Evolutionary conservation across 2,113 vertebrate species (phyloP).

Genomic region (Porphyrio hochstetteri): DNA sequence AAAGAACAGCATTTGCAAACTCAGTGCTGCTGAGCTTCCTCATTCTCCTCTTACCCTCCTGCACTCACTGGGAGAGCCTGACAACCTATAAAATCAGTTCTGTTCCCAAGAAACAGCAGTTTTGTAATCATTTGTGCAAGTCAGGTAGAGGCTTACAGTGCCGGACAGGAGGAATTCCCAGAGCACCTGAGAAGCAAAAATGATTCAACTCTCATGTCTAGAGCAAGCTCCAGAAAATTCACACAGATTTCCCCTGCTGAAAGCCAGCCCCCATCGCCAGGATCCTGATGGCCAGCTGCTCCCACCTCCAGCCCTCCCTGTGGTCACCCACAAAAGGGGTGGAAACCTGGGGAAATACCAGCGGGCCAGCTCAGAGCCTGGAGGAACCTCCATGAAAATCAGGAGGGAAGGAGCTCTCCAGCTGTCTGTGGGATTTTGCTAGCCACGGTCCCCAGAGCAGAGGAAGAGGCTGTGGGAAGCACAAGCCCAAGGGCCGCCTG

Average conservation of each 20-base stretch:
- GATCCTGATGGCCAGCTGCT: neutral
- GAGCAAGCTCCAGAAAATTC: neutral
- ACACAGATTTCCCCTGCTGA: neutral
- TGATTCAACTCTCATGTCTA: neutral
- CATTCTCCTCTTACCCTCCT: neutral
- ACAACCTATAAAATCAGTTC: neutral
- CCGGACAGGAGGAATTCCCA: slow-evolving; percentile 2
- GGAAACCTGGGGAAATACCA: neutral
- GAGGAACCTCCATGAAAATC: neutral
- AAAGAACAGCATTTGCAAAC: neutral
- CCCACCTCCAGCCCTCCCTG: neutral
- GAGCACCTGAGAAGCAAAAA: neutral
- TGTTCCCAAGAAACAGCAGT: neutral
- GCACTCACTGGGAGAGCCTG: neutral
- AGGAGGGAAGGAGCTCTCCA: neutral
- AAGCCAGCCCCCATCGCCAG: neutral
- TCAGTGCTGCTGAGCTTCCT: neutral
- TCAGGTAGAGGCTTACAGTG: neutral
- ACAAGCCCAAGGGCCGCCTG: neutral
- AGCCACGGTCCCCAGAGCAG: neutral
- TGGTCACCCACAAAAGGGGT: neutral
- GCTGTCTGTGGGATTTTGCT: neutral
- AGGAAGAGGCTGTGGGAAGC: neutral
- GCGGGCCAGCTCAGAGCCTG: neutral
- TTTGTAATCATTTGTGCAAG: slow-evolving; percentile 39